A percentile compares a stretch with the other conserved stretches of the same genome.
Conservation (phyloP, 1,140 invertebrate species). For the Leptinotarsa lineolata region DNA sequence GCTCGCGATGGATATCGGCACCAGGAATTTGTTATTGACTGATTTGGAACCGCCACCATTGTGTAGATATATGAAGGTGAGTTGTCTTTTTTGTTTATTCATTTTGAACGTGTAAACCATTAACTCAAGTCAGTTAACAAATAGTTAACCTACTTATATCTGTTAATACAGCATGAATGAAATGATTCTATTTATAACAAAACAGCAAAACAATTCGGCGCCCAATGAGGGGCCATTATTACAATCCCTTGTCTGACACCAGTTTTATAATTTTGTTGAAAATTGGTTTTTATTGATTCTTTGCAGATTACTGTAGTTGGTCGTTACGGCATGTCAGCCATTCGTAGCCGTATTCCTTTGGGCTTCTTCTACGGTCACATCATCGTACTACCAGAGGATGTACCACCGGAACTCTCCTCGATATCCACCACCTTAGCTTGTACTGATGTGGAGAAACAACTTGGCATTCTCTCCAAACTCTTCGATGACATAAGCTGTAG, state of each 20-base stretch:
- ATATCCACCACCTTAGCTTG: conserved; percentile 33
- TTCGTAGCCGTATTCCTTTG: conserved; percentile 85
- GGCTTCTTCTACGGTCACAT: conserved; percentile 93
- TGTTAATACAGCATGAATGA: too few species aligned
- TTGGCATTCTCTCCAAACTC: conserved; percentile 55
- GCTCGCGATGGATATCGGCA: conserved; percentile 82
- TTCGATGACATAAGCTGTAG: conserved; percentile 82
- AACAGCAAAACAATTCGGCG: too few species aligned
- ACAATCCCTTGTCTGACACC: too few species aligned
- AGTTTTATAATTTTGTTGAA: background rate
- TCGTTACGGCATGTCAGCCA: conserved; percentile 86
- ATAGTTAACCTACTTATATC: too few species aligned
- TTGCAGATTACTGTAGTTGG: conserved; percentile 80
- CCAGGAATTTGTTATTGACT: conserved; percentile 79
- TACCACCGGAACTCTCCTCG: conserved; percentile 38
- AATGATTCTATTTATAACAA: too few species aligned
- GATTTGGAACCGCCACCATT: conserved; percentile 88
- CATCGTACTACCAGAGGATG: conserved; percentile 61
- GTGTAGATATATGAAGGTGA: conserved; percentile 85
- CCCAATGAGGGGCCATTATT: too few species aligned
- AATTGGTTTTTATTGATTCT: background rate
- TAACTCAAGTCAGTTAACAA: too few species aligned
- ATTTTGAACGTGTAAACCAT: too few species aligned
- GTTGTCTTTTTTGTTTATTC: background rate
- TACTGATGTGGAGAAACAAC: conserved; percentile 51